Evolutionary conservation across 2,113 vertebrate species (phyloP), one percentile per base, ranked within the genome.

Genomic region (Dipodomys spectabilis): DNA sequence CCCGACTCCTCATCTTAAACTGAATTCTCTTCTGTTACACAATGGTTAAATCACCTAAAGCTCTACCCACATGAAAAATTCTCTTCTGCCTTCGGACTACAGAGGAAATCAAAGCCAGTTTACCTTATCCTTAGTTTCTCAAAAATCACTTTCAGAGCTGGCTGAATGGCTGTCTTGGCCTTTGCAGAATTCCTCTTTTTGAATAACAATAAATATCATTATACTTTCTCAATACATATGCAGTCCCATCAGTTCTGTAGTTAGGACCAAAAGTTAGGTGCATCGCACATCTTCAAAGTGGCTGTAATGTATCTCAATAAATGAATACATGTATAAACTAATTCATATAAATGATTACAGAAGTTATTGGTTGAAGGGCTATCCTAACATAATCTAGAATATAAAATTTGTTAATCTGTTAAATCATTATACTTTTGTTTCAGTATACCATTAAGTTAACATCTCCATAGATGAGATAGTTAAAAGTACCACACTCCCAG

Each of bases 401-500:
- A 87, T 79, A 92, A 39, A 69, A 0, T 23, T 53, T 67, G 49
- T 9, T 13, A 13, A 85, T 18, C 20, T 65, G 74, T 65, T 81
- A 90, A 93, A 93, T 79, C 0, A 88, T 23, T 90, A 88, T 73
- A 72, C 9, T 19, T 84, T 57, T 20, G 4, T 32, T 49, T 84
- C 53, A 81, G 64, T 35, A 65, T 53, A 35, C 1, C 53, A 49
- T 64, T 78, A 88, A 74, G 4, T 71, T 88, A 23, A 9, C 23
- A 83, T 82, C 12, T 77, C 45, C 5, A 23, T 44, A 68, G 5
- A 71, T 81, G 67, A 74, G 35, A 88, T 22, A 53, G n/a, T 39
- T 91, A 73, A 82, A 86, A 71, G 11, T 2, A 79, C 20, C 35
- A 67, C 4, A 86, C 25, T 90, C 27, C 4, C 12, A 72, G 15